A percentile compares a stretch with the other conserved stretches of the same genome.
Evolutionary conservation across 2,113 vertebrate genomes (phyloP).

Genomic region (Ammodytes dubius): DNA sequence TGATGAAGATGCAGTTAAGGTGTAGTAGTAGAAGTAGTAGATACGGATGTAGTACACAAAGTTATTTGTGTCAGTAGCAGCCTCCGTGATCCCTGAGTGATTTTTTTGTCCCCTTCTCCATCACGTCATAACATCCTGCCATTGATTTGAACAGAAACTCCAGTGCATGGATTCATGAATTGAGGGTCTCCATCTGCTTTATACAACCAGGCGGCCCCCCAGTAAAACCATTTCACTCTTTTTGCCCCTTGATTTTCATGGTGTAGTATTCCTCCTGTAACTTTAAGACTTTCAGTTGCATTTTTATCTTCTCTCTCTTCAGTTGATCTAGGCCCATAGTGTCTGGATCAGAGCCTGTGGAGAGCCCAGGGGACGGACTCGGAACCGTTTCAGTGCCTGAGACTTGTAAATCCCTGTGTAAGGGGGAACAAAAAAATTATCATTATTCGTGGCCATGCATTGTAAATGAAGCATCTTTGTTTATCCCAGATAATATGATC

Average conservation of each 20-base stretch:
- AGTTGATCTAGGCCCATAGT: slow-evolving; percentile 28
- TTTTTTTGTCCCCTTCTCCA: background rate
- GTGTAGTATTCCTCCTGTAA: slow-evolving; percentile 59
- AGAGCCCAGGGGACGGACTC: background rate
- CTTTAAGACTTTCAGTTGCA: slow-evolving; percentile 59
- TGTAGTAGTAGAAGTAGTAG: too few relatives aligned
- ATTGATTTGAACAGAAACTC: too few relatives aligned
- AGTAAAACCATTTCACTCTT: background rate
- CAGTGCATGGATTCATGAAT: background rate
- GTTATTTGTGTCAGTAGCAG: background rate
- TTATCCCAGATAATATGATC: background rate
- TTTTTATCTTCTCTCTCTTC: slow-evolving; percentile 45
- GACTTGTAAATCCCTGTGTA: background rate
- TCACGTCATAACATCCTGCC: background rate
- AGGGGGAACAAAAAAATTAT: background rate
- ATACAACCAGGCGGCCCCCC: too few relatives aligned
- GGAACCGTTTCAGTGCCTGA: background rate
- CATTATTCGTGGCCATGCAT: background rate
- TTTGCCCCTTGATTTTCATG: background rate
- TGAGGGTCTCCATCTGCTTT: too few relatives aligned
- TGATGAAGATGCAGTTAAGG: too few relatives aligned
- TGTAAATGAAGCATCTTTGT: fast-evolving
- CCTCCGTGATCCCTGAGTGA: slow-evolving; percentile 1
- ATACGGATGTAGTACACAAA: too few relatives aligned
- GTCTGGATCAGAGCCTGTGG: background rate